Percentiles rank a stretch among this genome's conserved stretches.
These are phyloP conservation scores for Ptilonorhynchus violaceus DNA, from an alignment of 2,113 vertebrate species.

Conservation along the genomic window DNA sequence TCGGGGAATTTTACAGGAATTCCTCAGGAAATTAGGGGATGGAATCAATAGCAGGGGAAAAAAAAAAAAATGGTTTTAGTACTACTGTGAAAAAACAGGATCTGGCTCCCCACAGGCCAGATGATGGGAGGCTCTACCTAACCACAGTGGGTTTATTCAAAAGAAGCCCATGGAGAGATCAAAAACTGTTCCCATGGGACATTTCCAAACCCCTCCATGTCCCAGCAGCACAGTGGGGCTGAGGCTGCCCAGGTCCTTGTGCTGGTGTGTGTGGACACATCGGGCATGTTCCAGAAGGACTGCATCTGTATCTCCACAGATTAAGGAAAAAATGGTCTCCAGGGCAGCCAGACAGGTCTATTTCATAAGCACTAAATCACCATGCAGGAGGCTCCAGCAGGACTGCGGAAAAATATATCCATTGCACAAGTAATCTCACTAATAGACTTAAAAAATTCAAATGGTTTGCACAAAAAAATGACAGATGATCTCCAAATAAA, in stretches of 20 bases:
- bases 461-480: conserved; percentile 8
- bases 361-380: not conserved
- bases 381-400: not conserved
- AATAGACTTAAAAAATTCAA: conserved; percentile 26
- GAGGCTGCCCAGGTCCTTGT: not conserved
- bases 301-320: accelerated
- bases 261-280: not conserved
- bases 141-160: not conserved
- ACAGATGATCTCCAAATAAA: conserved; percentile 47
- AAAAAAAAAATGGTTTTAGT: accelerated
- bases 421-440: not conserved
- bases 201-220: not conserved
- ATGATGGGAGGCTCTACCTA: not conserved
- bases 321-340: not conserved
- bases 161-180: not conserved
- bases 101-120: not conserved
- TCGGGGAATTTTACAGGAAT: not conserved
- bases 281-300: accelerated
- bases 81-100: not conserved
- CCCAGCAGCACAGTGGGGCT: not conserved
- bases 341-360: not conserved
- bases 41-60: not conserved
- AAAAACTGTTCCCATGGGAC: accelerated
- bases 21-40: not conserved
- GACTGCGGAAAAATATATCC: conserved; percentile 15